These are phyloP conservation scores for Glossosoma conforme DNA, from an alignment of 1,140 invertebrate genomes.

Conservation along the genomic window DNA sequence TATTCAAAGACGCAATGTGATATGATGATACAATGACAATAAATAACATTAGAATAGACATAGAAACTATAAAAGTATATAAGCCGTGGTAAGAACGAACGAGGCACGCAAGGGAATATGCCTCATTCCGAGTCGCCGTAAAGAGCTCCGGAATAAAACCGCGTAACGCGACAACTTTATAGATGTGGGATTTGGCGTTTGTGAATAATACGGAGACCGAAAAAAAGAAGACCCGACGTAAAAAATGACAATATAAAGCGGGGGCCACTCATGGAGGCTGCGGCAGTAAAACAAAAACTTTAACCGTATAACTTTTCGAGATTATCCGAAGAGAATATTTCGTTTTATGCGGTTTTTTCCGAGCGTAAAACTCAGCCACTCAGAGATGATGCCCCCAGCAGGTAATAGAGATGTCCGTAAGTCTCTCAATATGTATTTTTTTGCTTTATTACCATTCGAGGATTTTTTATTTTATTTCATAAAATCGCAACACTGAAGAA, in stretches of 20 bases:
- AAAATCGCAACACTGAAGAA: no score
- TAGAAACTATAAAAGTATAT: no score
- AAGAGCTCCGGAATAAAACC: constrained; percentile 9
- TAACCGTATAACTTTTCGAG: constrained; percentile 26
- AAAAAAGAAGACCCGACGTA: constrained; percentile 9
- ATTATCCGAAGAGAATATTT: constrained; percentile 18
- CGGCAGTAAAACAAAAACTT: constrained; percentile 26
- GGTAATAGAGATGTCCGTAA: no score
- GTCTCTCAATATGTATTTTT: no score
- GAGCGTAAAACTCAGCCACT: not conserved
- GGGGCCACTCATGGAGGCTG: constrained; percentile 3
- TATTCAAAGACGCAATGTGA: no score
- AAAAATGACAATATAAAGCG: constrained; percentile 21
- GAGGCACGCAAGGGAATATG: not conserved
- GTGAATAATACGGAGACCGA: constrained; percentile 5
- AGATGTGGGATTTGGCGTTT: constrained; percentile 7
- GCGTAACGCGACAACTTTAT: constrained; percentile 4
- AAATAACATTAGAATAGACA: no score
- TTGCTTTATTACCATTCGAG: no score
- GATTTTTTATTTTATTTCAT: no score
- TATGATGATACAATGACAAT: no score
- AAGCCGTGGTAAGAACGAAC: not conserved
- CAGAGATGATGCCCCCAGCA: no score
- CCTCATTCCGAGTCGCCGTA: not conserved
- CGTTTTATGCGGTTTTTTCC: constrained; percentile 6